These are phyloP conservation scores for Watsonalla binaria DNA, from an alignment of 2,888 invertebrate genomes.

Conservation along the genomic window DNA sequence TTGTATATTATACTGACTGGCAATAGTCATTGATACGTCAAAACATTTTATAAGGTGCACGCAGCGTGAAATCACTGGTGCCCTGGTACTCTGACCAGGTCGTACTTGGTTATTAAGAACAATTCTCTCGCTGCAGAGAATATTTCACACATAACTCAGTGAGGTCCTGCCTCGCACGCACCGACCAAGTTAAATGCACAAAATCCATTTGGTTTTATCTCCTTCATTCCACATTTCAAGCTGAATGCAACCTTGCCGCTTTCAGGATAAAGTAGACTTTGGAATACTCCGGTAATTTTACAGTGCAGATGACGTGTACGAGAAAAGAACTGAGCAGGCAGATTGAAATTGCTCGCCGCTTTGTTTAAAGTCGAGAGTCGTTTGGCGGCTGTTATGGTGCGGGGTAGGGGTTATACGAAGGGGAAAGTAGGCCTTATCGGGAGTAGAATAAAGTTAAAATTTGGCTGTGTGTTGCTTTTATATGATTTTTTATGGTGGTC, in stretches of 20 bases:
- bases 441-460: slow-evolving; percentile 7
- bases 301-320: slow-evolving; percentile 51
- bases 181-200: slow-evolving; percentile 68
- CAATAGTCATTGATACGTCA: neutral
- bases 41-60: neutral
- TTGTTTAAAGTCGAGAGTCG: slow-evolving; percentile 38
- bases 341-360: slow-evolving; percentile 37
- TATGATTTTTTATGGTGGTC: slow-evolving; percentile 68
- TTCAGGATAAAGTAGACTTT: slow-evolving; percentile 28
- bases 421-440: slow-evolving; percentile 13
- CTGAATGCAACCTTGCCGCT: slow-evolving; percentile 27
- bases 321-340: slow-evolving; percentile 35
- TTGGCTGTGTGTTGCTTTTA: slow-evolving; percentile 28
- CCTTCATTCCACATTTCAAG: slow-evolving; percentile 32
- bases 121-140: neutral
- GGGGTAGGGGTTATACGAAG: slow-evolving; percentile 36
- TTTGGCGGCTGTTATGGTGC: slow-evolving; percentile 27
- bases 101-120: neutral
- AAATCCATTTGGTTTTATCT: slow-evolving; percentile 74
- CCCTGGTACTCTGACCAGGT: neutral
- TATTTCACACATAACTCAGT: neutral
- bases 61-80: neutral
- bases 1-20: neutral
- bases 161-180: slow-evolving; percentile 24
- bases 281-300: slow-evolving; percentile 26